Evolutionary conservation across 2,797 vertebrate genomes (phyloP), one percentile per base, ranked within the genome.

Genomic region (Brachyalestes nurse): DNA sequence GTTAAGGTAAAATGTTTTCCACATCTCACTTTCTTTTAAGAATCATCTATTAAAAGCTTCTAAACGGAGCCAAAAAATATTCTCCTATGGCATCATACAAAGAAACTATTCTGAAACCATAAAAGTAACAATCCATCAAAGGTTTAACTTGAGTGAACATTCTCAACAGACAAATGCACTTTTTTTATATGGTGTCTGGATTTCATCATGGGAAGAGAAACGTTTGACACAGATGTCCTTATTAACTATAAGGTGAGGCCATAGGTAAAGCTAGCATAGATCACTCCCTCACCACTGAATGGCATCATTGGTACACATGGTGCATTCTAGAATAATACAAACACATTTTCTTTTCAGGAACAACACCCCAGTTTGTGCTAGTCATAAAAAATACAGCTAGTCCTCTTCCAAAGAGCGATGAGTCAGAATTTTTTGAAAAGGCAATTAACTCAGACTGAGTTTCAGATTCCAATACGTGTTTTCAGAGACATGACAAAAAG

Each of bases 351-450:
- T 47, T 75, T 25, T 80, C 23, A 81, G n/a, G 55, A 73, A 28
- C 70, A 70, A 40, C 14, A 28, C 21, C 60, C 61, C 25, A 81
- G 47, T 55, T 40, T 60, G 13, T 60, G 49, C 42, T 75, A 53
- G 71, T 72, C 60, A 79, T 51, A 13, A 25, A 25, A 55, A 55
- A 72, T 72, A 72, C 67, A 9, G 14, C 74, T 19, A 75, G 49
- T 51, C 65, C 23, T 25, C 14, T 25, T 47, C 53, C 10, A 75
- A 75, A 75, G 53, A 47, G 21, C 34, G 53, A 75, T 75, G 79
- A 81, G 72, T 81, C 79, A 81, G 25, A 60, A 40, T 60, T 51
- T 14, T 71, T 16, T 45, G 23, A 75, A 67, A 58, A 55, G 57
- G 40, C 45, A 73, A 55, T 67, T 58, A 51, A 25, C 45, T 65